Evolutionary conservation across 1,140 invertebrate genomes (phyloP).

Genomic region (Euwallacea similis): DNA sequence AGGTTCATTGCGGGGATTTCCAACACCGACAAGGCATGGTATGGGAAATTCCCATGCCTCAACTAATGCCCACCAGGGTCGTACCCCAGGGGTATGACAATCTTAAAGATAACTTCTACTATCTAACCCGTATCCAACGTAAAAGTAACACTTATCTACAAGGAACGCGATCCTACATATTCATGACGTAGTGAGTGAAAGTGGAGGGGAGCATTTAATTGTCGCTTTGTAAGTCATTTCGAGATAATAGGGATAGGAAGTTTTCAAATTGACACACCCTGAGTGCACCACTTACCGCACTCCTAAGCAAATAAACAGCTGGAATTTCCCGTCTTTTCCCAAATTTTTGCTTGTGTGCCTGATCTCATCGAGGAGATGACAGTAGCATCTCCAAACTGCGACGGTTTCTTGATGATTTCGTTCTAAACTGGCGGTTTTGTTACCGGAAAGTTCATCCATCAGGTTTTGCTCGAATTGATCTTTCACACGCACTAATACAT

Average conservation of each 20-base stretch:
- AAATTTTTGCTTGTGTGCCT: constrained; percentile 79
- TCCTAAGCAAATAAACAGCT: constrained; percentile 92
- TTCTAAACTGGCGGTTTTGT: constrained; percentile 53
- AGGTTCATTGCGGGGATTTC: too few species aligned
- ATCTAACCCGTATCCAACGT: too few species aligned
- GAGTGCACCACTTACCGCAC: constrained; percentile 65
- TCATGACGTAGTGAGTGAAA: too few species aligned
- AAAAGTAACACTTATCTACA: too few species aligned
- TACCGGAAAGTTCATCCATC: constrained; percentile 60
- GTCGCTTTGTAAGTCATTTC: too few species aligned
- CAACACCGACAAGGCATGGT: too few species aligned
- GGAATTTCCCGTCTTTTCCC: constrained; percentile 98
- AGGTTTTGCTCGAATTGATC: constrained; percentile 79
- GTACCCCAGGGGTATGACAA: too few species aligned
- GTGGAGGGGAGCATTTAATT: too few species aligned
- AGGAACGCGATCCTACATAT: too few species aligned
- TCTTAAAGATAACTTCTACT: too few species aligned
- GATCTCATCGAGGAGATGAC: constrained; percentile 81
- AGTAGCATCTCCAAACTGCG: constrained; percentile 74
- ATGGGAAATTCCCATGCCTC: too few species aligned
- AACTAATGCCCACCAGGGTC: too few species aligned
- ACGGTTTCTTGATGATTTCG: constrained; percentile 64
- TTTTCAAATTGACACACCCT: not conserved
- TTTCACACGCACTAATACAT: constrained; percentile 75
- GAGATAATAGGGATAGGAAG: not conserved